A percentile compares a stretch with the other conserved stretches of the same genome.
Conservation (phyloP, 2,113 vertebrate genomes). For the Microtus pennsylvanicus region DNA sequence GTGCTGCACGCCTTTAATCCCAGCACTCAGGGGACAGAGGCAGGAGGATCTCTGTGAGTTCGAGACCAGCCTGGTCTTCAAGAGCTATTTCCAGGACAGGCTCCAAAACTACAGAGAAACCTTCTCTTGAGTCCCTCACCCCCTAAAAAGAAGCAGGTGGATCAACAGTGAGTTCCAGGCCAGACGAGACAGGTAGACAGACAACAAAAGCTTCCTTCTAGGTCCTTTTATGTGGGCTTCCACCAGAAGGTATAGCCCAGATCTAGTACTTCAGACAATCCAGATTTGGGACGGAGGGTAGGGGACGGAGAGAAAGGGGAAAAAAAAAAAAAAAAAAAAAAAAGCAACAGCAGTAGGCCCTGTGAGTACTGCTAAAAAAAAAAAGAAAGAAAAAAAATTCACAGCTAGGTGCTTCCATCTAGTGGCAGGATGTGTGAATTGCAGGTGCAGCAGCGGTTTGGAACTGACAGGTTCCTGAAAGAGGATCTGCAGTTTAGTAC, state of each 20-base stretch:
- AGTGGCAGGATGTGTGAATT: neutral
- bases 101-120: too few species aligned
- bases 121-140: too few species aligned
- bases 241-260: neutral
- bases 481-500: neutral
- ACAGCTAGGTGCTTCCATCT: conserved; percentile 31
- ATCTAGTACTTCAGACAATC: neutral
- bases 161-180: neutral
- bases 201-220: neutral
- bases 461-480: too few species aligned
- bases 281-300: too few species aligned
- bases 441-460: neutral
- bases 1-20: too few species aligned
- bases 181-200: neutral
- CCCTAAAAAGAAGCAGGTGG: neutral
- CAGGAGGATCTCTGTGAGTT: too few species aligned
- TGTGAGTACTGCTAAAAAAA: neutral
- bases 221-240: neutral
- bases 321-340: too few species aligned
- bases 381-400: neutral
- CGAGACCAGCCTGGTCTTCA: too few species aligned
- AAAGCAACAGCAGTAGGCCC: neutral
- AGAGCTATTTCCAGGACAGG: too few species aligned
- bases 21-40: too few species aligned
- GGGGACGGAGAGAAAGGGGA: too few species aligned